These are phyloP conservation scores for Theocolax elegans DNA, from an alignment of 1,140 invertebrate genomes.

Conservation along the genomic window DNA sequence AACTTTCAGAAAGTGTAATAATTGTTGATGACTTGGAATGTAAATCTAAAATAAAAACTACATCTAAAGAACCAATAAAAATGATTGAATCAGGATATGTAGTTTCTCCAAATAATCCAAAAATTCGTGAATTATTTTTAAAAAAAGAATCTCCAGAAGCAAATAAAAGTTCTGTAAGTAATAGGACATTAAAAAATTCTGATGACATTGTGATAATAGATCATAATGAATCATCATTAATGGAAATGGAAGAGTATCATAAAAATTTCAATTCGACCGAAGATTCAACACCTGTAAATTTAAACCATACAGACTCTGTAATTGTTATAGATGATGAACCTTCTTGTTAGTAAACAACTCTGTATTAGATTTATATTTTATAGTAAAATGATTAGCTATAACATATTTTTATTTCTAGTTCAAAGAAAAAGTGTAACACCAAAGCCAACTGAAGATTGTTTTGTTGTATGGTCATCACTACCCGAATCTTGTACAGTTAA, in stretches of 20 bases:
- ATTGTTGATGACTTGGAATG: constrained; percentile 22
- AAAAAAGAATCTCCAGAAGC: not conserved
- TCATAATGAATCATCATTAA: not conserved
- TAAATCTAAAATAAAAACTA: too few species aligned
- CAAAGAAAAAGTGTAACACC: not conserved
- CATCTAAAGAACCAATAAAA: too few species aligned
- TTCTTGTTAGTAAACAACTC: constrained; percentile 15
- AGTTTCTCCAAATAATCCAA: too few species aligned
- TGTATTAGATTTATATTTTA: too few species aligned
- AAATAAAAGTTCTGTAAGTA: not conserved
- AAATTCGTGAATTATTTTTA: not conserved
- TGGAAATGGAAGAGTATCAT: not conserved
- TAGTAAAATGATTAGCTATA: too few species aligned
- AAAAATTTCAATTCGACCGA: not conserved
- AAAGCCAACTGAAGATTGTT: constrained; percentile 27
- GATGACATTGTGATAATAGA: constrained; percentile 30
- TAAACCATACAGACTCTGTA: constrained; percentile 8
- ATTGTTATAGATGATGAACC: constrained; percentile 36
- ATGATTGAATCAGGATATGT: too few species aligned
- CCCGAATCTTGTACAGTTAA: constrained; percentile 1
- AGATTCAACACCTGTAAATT: not conserved
- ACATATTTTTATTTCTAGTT: not conserved
- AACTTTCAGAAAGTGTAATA: constrained; percentile 18
- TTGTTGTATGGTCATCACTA: constrained; percentile 36
- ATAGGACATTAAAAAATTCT: not conserved